These are phyloP conservation scores for Parochlus steinenii DNA, from an alignment of 2,888 invertebrate genomes.

Conservation along the genomic window DNA sequence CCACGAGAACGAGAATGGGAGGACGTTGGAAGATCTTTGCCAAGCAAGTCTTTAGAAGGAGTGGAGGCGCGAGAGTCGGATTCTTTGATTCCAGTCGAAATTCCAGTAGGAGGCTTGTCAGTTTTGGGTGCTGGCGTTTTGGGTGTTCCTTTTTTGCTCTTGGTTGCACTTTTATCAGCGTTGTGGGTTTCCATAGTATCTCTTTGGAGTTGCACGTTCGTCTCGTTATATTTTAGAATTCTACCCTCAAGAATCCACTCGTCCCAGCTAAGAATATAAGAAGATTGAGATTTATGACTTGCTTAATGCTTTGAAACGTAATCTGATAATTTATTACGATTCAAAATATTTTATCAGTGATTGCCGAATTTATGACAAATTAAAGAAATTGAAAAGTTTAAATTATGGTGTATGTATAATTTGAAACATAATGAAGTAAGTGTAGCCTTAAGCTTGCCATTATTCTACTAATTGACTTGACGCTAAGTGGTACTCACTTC, in stretches of 20 bases:
- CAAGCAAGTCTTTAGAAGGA: constrained; percentile 39
- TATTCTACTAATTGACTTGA: too few relatives aligned
- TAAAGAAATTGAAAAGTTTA: too few relatives aligned
- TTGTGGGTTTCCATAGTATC: constrained; percentile 30
- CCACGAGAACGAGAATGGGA: constrained; percentile 18
- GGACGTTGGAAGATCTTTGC: constrained; percentile 28
- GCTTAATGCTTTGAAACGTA: not conserved
- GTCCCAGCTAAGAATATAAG: constrained; percentile 50
- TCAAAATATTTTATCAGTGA: too few relatives aligned
- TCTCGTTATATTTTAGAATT: constrained; percentile 78
- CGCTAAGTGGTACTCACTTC: too few relatives aligned
- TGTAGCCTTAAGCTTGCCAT: too few relatives aligned
- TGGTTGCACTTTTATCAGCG: constrained; percentile 8
- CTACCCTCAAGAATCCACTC: constrained; percentile 86
- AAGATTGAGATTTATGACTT: constrained; percentile 2
- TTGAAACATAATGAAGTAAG: too few relatives aligned
- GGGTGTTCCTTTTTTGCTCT: constrained; percentile 19
- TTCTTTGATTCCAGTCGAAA: constrained; percentile 16
- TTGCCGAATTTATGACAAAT: too few relatives aligned
- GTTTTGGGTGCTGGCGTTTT: constrained; percentile 19
- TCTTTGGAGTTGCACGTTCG: constrained; percentile 73
- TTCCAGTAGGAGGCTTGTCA: constrained; percentile 22
- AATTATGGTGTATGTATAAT: too few relatives aligned
- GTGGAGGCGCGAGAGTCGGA: constrained; percentile 43
- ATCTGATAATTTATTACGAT: constrained; percentile 2